A percentile compares a stretch with the other conserved stretches of the same genome.
Evolutionary conservation across 2,888 invertebrate genomes (phyloP).

Genomic region (Sycophila texana): DNA sequence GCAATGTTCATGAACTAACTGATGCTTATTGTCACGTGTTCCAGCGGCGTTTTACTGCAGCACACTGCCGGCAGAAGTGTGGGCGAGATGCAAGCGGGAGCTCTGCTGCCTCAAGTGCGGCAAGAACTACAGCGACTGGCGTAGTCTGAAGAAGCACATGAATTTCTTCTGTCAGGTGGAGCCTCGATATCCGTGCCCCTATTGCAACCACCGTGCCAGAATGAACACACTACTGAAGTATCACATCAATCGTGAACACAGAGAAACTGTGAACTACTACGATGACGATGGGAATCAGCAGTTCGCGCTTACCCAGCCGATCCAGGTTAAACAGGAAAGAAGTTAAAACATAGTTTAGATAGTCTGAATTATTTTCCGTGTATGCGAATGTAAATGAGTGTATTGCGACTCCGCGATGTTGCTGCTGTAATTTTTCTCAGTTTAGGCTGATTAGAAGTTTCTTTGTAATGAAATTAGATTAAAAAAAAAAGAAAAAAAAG

Average conservation of each 20-base stretch:
- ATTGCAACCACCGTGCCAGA: conserved; percentile 65
- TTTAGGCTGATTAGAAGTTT: no score
- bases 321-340: no score
- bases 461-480: no score
- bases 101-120: conserved; percentile 66
- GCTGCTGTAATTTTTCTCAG: no score
- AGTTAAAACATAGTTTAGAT: no score
- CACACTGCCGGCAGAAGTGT: conserved; percentile 63
- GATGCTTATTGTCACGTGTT: conserved; percentile 49
- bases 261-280: conserved; percentile 72
- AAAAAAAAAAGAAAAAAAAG: no score
- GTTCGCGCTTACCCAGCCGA: no score
- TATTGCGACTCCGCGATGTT: no score
- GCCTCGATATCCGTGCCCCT: conserved; percentile 63
- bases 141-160: conserved; percentile 68
- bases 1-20: neutral
- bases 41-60: conserved; percentile 66
- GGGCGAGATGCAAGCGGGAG: conserved; percentile 64
- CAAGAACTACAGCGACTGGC: conserved; percentile 67
- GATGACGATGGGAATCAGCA: neutral
- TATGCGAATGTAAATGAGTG: no score
- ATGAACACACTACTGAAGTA: conserved; percentile 63
- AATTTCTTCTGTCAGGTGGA: conserved; percentile 69
- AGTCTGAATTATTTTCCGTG: no score
- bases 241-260: conserved; percentile 65